Percentiles rank a stretch among this genome's conserved stretches.
These are phyloP conservation scores for Theocolax elegans DNA, from an alignment of 1,140 invertebrate species.

Conservation along the genomic window DNA sequence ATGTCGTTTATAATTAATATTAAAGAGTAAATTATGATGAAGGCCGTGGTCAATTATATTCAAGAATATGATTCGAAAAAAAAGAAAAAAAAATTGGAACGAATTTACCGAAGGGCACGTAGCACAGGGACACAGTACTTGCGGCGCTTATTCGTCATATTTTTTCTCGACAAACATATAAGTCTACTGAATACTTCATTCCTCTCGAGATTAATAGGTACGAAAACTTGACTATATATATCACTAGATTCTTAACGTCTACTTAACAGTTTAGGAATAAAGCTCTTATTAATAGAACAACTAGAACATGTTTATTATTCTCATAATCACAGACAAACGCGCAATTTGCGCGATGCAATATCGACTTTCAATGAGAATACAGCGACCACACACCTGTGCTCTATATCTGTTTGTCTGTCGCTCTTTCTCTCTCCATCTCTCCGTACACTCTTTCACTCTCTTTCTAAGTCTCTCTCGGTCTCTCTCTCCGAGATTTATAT, in stretches of 20 bases:
- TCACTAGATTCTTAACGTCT: slow-evolving; percentile 37
- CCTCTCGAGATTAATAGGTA: slow-evolving; percentile 24
- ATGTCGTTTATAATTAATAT: slow-evolving; percentile 56
- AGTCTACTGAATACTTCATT: slow-evolving; percentile 30
- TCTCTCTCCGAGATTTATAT: slow-evolving; percentile 26
- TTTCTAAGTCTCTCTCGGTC: slow-evolving; percentile 20
- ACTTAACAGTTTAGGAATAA: slow-evolving; percentile 38
- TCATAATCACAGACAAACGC: slow-evolving; percentile 43
- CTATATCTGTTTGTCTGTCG: slow-evolving; percentile 38
- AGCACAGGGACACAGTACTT: slow-evolving; percentile 33
- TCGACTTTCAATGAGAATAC: too few relatives aligned
- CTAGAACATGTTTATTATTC: slow-evolving; percentile 37
- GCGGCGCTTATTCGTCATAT: slow-evolving; percentile 22
- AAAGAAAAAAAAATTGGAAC: slow-evolving; percentile 30
- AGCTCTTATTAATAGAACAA: slow-evolving; percentile 40
- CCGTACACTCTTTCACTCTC: slow-evolving; percentile 6
- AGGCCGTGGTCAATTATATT: slow-evolving; percentile 50
- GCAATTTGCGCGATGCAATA: too few relatives aligned
- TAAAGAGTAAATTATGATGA: slow-evolving; percentile 55
- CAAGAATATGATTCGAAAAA: slow-evolving; percentile 33
- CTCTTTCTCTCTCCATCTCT: slow-evolving; percentile 25
- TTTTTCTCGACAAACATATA: slow-evolving; percentile 10
- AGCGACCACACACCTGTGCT: slow-evolving; percentile 35
- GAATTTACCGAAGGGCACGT: slow-evolving; percentile 21
- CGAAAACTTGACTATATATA: slow-evolving; percentile 27